Percentiles rank a stretch among this genome's conserved stretches.
Conservation (phyloP, 2,113 vertebrate species). For the Colius striatus region DNA sequence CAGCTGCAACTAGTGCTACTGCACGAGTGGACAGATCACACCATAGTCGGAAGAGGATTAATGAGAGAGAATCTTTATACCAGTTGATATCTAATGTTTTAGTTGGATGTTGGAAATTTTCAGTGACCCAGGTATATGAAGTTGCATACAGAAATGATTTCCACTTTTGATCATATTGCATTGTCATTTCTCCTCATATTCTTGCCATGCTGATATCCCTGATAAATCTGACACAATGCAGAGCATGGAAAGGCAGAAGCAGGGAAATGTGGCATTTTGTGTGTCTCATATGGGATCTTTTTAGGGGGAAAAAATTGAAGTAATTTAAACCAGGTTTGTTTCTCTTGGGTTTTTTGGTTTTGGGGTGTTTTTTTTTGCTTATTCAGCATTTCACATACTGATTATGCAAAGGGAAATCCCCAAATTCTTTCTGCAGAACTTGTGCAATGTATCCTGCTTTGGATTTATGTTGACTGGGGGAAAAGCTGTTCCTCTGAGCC, state of each 20-base stretch:
- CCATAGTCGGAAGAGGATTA: not conserved
- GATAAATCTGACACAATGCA: accelerated
- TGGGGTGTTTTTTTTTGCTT: not conserved
- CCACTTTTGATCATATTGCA: accelerated
- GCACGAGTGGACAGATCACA: not conserved
- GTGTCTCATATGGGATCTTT: not conserved
- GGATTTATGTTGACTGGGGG: not conserved
- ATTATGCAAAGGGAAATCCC: not conserved
- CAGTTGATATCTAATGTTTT: not conserved
- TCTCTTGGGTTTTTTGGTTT: not conserved
- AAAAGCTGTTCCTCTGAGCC: not conserved
- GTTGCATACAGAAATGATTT: not conserved
- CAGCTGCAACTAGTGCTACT: not conserved
- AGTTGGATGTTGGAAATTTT: not conserved
- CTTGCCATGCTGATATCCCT: not conserved
- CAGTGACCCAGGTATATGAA: not conserved
- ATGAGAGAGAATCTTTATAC: not conserved
- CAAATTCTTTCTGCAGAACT: not conserved
- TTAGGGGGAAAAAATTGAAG: accelerated
- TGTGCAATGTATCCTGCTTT: not conserved
- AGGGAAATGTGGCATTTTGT: not conserved
- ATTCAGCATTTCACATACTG: not conserved
- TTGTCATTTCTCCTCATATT: not conserved
- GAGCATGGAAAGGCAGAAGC: accelerated
- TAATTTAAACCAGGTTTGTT: not conserved